These are phyloP conservation scores for Tinea trinotella DNA, from an alignment of 2,888 invertebrate genomes.

Conservation along the genomic window DNA sequence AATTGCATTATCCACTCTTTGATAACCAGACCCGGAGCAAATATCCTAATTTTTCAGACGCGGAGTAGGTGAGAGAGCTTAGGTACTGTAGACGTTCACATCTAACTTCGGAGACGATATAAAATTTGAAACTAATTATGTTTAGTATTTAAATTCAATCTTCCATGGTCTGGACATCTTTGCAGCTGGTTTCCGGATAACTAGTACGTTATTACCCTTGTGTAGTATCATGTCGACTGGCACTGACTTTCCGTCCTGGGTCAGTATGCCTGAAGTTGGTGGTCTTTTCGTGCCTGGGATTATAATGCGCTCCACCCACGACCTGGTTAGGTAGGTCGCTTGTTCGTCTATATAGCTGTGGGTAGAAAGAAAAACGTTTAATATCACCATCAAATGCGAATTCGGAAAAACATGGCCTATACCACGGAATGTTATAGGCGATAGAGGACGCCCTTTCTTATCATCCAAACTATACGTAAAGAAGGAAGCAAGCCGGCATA, in stretches of 20 bases:
- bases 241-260: constrained; percentile 67
- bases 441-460: no score
- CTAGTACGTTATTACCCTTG: constrained; percentile 77
- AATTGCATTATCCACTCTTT: no score
- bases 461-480: no score
- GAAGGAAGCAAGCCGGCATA: no score
- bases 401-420: no score
- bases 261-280: constrained; percentile 77
- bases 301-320: constrained; percentile 92
- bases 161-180: constrained; percentile 86
- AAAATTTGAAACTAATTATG: neutral
- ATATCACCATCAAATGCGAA: neutral
- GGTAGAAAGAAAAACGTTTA: constrained; percentile 9
- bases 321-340: constrained; percentile 80
- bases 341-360: constrained; percentile 62
- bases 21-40: no score
- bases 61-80: no score
- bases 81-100: no score
- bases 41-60: no score
- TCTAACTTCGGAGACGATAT: no score
- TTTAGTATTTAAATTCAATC: constrained; percentile 68
- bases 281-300: constrained; percentile 82
- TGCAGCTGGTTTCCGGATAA: constrained; percentile 89
- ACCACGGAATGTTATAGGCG: no score
- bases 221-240: constrained; percentile 78